Evolutionary conservation across 2,113 vertebrate species (phyloP).

Genomic region (Myotis lucifugus): DNA sequence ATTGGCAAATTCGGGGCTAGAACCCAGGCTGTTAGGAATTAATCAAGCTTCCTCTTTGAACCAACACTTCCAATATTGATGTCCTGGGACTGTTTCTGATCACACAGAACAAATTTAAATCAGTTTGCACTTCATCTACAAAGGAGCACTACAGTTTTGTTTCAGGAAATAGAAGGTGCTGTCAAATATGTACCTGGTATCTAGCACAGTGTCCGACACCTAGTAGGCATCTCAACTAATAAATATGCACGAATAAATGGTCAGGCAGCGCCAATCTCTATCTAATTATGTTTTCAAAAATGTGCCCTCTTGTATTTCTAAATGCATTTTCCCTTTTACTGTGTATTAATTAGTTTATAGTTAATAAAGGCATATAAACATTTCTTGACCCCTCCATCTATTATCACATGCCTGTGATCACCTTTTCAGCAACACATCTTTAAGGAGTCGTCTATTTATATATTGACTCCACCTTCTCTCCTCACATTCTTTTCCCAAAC

Average conservation of each 20-base stretch:
- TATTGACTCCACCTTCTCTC: not conserved
- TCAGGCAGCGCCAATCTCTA: not conserved
- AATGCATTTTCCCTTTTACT: not conserved
- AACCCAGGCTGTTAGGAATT: not conserved
- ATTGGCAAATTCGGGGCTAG: not conserved
- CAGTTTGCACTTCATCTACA: not conserved
- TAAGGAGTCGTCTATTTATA: not conserved
- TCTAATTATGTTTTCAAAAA: constrained; percentile 13
- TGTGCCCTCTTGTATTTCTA: not conserved
- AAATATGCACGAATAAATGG: not conserved
- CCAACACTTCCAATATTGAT: not conserved
- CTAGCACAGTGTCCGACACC: not conserved
- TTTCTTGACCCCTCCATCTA: not conserved
- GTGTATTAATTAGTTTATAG: not conserved
- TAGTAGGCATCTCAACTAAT: not conserved
- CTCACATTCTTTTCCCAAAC: not conserved
- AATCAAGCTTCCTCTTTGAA: not conserved
- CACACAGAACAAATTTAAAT: not conserved
- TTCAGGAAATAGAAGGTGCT: constrained; percentile 8
- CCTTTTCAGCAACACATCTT: not conserved
- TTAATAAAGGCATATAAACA: not conserved
- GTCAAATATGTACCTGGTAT: not conserved
- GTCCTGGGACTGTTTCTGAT: not conserved
- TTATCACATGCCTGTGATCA: not conserved
- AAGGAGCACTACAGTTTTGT: not conserved